Base-by-base conservation (phyloP, 2,797 vertebrate species). In the Platalea minor region DNA sequence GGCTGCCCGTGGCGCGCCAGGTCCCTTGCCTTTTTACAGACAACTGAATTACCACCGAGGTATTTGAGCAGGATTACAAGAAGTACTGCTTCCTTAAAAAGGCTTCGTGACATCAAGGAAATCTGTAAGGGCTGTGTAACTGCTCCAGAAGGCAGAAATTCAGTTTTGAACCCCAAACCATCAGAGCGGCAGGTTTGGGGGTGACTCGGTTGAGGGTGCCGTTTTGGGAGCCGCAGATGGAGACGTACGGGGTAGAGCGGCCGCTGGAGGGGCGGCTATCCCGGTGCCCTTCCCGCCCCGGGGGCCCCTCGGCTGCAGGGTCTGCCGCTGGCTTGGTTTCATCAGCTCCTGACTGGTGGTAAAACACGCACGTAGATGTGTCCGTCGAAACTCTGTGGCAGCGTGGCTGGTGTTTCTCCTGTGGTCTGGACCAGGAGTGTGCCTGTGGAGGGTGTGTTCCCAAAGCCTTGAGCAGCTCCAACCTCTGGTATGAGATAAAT, bases 331-430 rank as follows among this genome's bases (percentile, higher is more conserved):
- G 19, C 5, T 68, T 21, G 6, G n/a, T 14, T 28, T 17, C 1
- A 1, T 6, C 78, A 59, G 15, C 25, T 61, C 45, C 37, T 33
- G 31, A 4, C 5, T 12, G 51, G 51, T 23, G 28, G 18, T 31
- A 7, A 48, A 17, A 17, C 0, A 0, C 6, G 46, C 8, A 1
- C 0, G 8, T 12, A 21, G 46, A 3, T 31, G 28, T 6, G 1
- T 11, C 31, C 0, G 1, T 6, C 37, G 41, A 33, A 41, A 8
- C 19, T 26, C 35, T 13, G 0, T 1, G 39, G 56, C 31, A 68
- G 26, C 33, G 18, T 41, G 35, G 43, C 33, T 59, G 63, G 39
- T 6, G 41, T 18, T n/a, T 31, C 63, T 18, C 37, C 61, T 33
- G 16, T 15, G 28, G 21, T 8, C 26, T 46, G 37, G 53, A 20